Evolutionary conservation across 2,797 vertebrate genomes (phyloP).

Genomic region (Falco peregrinus): DNA sequence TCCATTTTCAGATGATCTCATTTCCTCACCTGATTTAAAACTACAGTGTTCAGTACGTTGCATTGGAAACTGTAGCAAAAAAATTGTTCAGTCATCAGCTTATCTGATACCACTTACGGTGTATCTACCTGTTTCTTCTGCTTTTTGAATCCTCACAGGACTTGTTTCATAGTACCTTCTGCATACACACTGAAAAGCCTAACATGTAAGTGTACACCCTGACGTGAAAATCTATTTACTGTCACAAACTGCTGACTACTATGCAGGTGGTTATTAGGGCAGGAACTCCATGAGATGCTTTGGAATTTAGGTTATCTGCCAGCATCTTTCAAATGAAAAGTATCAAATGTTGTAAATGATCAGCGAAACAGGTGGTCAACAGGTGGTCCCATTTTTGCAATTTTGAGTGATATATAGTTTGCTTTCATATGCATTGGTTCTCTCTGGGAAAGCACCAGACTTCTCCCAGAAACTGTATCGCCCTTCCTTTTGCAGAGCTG

Average conservation of each 20-base stretch:
- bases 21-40: background rate
- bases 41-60: background rate
- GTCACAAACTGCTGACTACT: background rate
- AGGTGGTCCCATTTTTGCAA: background rate
- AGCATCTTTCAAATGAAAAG: background rate
- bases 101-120: accelerated
- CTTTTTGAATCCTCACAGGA: background rate
- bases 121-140: background rate
- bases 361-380: background rate
- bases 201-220: background rate
- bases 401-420: background rate
- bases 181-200: background rate
- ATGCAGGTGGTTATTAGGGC: background rate
- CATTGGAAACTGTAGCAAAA: background rate
- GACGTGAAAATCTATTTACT: background rate
- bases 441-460: background rate
- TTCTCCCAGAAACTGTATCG: background rate
- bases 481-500: background rate
- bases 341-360: background rate
- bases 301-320: background rate
- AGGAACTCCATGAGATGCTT: background rate
- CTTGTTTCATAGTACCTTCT: background rate
- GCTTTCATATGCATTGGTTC: background rate
- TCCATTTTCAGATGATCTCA: background rate
- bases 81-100: background rate